Evolutionary conservation across 2,113 vertebrate genomes (phyloP), one percentile per base, ranked within the genome.

Genomic region (Phycodurus eques): DNA sequence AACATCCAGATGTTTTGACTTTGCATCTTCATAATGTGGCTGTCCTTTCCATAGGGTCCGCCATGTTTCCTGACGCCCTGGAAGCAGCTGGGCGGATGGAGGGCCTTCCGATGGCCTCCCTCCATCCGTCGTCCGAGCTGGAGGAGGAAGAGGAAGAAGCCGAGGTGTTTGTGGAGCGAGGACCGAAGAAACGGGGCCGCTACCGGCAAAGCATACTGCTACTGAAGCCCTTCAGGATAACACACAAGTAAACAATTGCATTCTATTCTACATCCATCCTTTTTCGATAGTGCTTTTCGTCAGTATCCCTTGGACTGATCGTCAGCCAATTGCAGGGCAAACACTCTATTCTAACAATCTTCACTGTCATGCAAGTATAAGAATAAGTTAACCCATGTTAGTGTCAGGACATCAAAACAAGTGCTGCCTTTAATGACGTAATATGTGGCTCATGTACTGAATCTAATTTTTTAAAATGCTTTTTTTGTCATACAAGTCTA

Each of bases 141-240:
- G 90, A 90, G 33, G 92, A 92, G 39, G 91, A 90, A 27, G 91
- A 90, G 42, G 87, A 90, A 39, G 87, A 90, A 54, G 71, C 77
- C 2, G 84, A 85, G 3, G 56, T 65, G 1, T 85, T 83, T 0
- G 33, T 47, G 47, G 80, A 81, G 65, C 61, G 35, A 39, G 87
- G 71, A 9, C 73, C 78, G 0, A 92, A 90, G 81, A 87, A 83
- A 80, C 84, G 65, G 69, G 87, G 89, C 35, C 90, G 91, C 77
- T 95, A 94, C 78, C 87, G 85, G 7, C 82, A 91, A 3, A 94
- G 94, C 78, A 87, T 95, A 71, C 92, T 93, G 65, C 84, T 94
- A 70, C 77, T 95, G 42, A 94, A 94, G 82, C 94, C 94, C 63
- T 93, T 94, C 77, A 92, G 93, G 81, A 92, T 91, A 78, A 93